These are phyloP conservation scores for Tursiops truncatus DNA, from an alignment of 2,113 vertebrate species.

Conservation along the genomic window DNA sequence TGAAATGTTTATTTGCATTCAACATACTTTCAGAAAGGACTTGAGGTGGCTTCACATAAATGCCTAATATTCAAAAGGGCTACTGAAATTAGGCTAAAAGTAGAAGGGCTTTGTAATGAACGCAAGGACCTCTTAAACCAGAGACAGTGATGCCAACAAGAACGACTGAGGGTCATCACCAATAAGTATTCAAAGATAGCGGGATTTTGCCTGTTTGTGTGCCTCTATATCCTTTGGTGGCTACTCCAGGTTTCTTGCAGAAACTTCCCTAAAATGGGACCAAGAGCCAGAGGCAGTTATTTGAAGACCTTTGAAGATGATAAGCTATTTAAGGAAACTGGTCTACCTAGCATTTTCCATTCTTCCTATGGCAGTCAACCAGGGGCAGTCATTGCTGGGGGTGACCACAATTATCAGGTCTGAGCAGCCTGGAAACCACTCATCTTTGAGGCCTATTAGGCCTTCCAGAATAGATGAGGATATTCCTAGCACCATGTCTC, in stretches of 20 bases:
- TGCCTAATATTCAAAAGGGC: not conserved
- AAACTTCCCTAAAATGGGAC: not conserved
- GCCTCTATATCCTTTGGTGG: not conserved
- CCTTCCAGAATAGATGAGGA: not conserved
- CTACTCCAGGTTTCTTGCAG: not conserved
- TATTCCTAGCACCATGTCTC: not conserved
- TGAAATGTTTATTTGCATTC: not conserved
- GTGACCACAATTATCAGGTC: not conserved
- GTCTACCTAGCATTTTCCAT: not conserved
- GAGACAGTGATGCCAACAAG: not conserved
- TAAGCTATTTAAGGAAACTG: not conserved
- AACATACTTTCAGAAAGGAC: not conserved
- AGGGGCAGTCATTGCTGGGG: not conserved
- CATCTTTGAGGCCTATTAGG: not conserved
- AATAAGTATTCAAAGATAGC: not conserved
- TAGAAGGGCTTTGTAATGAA: not conserved
- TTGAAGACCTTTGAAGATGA: not conserved
- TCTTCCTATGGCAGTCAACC: not conserved
- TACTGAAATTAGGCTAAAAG: not conserved
- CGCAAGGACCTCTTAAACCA: not conserved
- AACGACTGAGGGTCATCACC: not conserved
- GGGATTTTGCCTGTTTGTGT: not conserved
- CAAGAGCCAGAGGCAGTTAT: not conserved
- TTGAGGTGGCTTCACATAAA: not conserved
- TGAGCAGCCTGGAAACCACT: not conserved